Percentiles rank a stretch among this genome's conserved stretches.
Evolutionary conservation across 2,113 vertebrate genomes (phyloP).

Genomic region (Cavia aperea): DNA sequence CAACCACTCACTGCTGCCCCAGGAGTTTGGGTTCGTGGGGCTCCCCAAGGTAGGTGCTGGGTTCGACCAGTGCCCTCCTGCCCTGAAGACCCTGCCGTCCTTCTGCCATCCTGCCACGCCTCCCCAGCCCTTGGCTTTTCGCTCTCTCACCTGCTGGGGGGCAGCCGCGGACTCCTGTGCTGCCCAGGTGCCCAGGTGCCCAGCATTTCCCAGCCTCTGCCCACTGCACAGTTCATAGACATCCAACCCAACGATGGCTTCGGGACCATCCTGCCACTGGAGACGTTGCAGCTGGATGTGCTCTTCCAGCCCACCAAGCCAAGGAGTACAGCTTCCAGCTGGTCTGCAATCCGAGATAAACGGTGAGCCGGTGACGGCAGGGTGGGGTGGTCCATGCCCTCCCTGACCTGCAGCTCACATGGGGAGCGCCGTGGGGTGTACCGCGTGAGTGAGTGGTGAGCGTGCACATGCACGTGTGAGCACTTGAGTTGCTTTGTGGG

Average conservation of each 20-base stretch:
- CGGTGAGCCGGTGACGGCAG: conserved; percentile 72
- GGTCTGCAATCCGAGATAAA: conserved; percentile 86
- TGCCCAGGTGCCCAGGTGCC: neutral
- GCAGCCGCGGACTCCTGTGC: neutral
- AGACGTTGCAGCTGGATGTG: conserved; percentile 83
- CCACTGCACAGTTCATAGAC: conserved; percentile 82
- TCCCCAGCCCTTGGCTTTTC: neutral
- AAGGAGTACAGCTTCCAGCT: conserved; percentile 86
- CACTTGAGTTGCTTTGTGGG: neutral
- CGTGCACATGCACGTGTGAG: neutral
- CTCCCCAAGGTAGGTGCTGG: conserved; percentile 81
- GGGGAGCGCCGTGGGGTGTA: too few species aligned
- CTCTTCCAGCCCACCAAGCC: conserved; percentile 85
- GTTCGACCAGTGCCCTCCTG: neutral
- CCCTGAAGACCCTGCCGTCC: neutral
- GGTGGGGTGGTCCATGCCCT: too few species aligned
- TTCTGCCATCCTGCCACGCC: neutral
- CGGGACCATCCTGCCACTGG: conserved; percentile 86
- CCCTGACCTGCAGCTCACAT: too few species aligned
- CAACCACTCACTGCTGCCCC: conserved; percentile 88
- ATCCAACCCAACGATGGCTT: conserved; percentile 90
- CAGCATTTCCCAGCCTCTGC: neutral
- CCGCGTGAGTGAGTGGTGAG: too few species aligned
- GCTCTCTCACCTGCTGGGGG: fast-evolving
- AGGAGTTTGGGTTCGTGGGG: conserved; percentile 89